A percentile compares a stretch with the other conserved stretches of the same genome.
These are phyloP conservation scores for Ypsolopha scabrella DNA, from an alignment of 2,888 invertebrate species.

Conservation along the genomic window DNA sequence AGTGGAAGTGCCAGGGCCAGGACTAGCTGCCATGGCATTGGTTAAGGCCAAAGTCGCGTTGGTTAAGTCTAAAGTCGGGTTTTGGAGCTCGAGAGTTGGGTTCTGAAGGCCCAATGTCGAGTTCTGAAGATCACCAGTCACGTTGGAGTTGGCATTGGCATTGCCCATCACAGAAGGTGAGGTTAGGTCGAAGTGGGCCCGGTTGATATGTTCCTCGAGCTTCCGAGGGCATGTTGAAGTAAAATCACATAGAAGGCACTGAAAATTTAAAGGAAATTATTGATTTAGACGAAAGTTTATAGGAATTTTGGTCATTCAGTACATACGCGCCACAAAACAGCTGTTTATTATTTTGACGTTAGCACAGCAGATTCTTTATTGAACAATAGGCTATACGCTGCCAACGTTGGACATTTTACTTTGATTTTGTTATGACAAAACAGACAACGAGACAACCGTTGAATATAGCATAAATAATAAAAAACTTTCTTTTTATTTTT, in stretches of 20 bases:
- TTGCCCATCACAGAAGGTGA: conserved; percentile 74
- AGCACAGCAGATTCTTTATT: no score
- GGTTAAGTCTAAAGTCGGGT: conserved; percentile 40
- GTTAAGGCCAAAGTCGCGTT: conserved; percentile 34
- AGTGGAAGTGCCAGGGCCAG: conserved; percentile 54
- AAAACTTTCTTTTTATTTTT: not conserved
- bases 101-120: conserved; percentile 21
- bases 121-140: conserved; percentile 29
- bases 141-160: conserved; percentile 37
- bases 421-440: not conserved
- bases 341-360: no score
- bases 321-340: no score
- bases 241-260: conserved; percentile 85
- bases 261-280: conserved; percentile 20
- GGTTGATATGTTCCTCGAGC: conserved; percentile 86
- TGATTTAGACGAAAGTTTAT: not conserved
- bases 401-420: not conserved
- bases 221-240: conserved; percentile 79
- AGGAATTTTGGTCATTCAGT: not conserved
- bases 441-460: not conserved
- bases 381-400: no score
- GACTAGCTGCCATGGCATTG: conserved; percentile 58
- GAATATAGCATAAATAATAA: not conserved
- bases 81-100: conserved; percentile 27
- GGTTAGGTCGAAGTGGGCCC: conserved; percentile 85